Base-by-base conservation (phyloP, 2,113 vertebrate genomes). In the Psittacara wagleri region DNA sequence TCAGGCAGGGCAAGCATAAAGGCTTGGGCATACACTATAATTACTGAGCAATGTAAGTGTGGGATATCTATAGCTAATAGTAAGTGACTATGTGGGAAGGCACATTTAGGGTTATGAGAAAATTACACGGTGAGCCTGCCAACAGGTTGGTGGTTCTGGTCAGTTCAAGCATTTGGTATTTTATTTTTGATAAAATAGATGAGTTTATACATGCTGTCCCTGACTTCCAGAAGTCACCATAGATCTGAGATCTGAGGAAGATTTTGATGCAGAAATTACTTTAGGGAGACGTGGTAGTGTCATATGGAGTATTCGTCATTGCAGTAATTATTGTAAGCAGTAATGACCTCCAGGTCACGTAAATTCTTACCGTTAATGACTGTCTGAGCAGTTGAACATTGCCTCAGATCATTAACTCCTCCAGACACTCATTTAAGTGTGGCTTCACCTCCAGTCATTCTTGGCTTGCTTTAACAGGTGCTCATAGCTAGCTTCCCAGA, bases 291-390 rank as follows among this genome's bases (percentile, higher is more conserved):
- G 17, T 28, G 55, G 35, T 76, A n/a, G 37, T 35, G 31, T 86
- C 1, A 0, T 62, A 39, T 19, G 37, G 35, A 86, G n/a, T 70
- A 55, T 88, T 92, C 0, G 0, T 91, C 90, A 88, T 19, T 85
- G 73, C 24, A 92, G 39, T 73, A 91, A 92, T 96, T 92, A 93
- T 86, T 1, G 4, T 63, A 88, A 93, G 70, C 66, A 92, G 70
- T 73, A 94, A 90, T 75, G 92, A 97, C 68, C 84, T 86, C 46
- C 81, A 78, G 82, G 89, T 94, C 84, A 88, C 57, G 59, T 83
- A 51, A 90, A 78, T 91, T 93, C 69, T 92, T 85, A 61, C 24
- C 33, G 44, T 87, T 94, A 94, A 91, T 86, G 79, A 83, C 74
- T 81, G 7, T 23, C 80, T 83, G 74, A 91, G 52, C 83, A 81